Base-by-base conservation (phyloP, 2,113 vertebrate genomes). In the Speoplatyrhinus poulsoni region DNA sequence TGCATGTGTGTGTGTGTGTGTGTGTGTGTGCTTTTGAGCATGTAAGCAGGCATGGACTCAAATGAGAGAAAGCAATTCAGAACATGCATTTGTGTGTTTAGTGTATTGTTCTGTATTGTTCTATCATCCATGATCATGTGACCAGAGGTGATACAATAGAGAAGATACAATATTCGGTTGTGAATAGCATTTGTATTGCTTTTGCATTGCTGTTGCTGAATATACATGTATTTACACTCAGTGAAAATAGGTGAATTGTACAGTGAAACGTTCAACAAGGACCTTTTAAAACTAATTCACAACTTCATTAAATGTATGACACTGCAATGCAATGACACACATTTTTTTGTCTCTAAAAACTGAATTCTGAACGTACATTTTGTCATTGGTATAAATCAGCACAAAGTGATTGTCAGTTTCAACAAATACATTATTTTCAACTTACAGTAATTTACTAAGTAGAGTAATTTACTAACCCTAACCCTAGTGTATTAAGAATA, bases 151-250 rank as follows among this genome's bases (percentile, higher is more conserved):
- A 5, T 41, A 26, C 26, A 26, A 26, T 26, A 26, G 26, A 41
- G 36, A 41, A 41, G 36, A 41, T 41, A 41, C 36, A 41, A 80
- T 60, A 56, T 65, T 6, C 16, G 54, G 73, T 76, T 77, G 53
- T 1, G 60, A 66, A 65, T 60, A 81, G 67, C 47, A 78, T 76
- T 79, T 26, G 26, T 26, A 26, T 26, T 26, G 26, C 26, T 26
- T 26, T 26, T 26, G 26, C 26, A 26, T 26, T 26, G 26, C 26
- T 26, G 26, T 26, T 79, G 75, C 75, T 73, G 86, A 84, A 87
- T 89, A 81, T 79, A 81, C 84, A 88, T 85, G 71, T 60, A 79
- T 72, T 76, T 78, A 77, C 59, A 82, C 79, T 55, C 69, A 73
- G 70, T 79, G 60, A 79, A 75, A 83, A 57, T 65, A 70, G 69